Base-by-base conservation (phyloP, 2,888 invertebrate genomes). In the Apodemia zela region DNA sequence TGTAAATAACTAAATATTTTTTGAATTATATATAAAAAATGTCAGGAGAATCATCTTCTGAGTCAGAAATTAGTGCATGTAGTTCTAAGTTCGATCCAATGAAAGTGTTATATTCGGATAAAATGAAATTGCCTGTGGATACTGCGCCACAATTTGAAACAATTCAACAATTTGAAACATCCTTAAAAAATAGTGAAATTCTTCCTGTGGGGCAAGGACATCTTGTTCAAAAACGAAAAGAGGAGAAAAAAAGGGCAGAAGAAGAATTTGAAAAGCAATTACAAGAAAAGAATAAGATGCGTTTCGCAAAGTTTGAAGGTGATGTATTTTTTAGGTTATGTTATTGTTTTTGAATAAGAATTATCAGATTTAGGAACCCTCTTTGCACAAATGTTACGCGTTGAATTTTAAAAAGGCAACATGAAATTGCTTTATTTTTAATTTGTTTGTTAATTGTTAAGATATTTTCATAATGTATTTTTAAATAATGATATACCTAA, bases 111-210 rank as follows among this genome's bases (percentile, higher is more conserved):
- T 94, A 94, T 71, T 93, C 94, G 0, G 70, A 88, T 0, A 93
- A 93, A 71, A 74, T 93, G 0, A 84, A 84, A 64, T 72, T 94
- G 17, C 94, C 95, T 0, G 84, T 91, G 4, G 77, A 92, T 18
- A 85, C 90, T 65, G 95, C 95, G 0, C 93, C 93, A 29, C 70
- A 89, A 63, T 95, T 93, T 73, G 96, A 97, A 78, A 97, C 96
- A 79, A 68, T 97, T 63, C 87, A 92, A 1, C 94, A 93, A 72
- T 96, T 93, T 63, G 89, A 89, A 69, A 67, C 80, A 0, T 75
- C 85, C 5, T 74, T 77, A 63, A 74, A 75, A 54, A 71, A 71
- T 54, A 49, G 66, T 8, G 62, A 71, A 15, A 75, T 85, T 54
- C 68, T 87, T 45, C 80, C 82, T 42, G 78, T 86, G 17, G 89